Evolutionary conservation across 2,888 invertebrate species (phyloP).

Genomic region (Pyrgus malvae): DNA sequence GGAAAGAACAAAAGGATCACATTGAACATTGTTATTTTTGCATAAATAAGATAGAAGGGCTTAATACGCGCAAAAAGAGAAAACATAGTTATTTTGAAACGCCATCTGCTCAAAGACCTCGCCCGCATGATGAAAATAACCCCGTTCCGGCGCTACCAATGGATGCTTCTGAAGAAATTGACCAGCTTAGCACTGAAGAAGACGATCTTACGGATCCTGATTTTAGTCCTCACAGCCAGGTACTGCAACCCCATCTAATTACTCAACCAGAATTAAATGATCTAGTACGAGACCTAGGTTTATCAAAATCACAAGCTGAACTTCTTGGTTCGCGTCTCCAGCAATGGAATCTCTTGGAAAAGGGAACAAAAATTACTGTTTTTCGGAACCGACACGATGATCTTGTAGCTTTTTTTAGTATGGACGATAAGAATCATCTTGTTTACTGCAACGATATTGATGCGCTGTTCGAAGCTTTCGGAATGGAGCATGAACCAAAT

Average conservation of each 20-base stretch:
- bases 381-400: constrained; percentile 29
- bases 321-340: constrained; percentile 30
- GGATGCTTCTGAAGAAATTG: too few species aligned
- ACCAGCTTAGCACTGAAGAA: too few species aligned
- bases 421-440: constrained; percentile 36
- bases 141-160: too few species aligned
- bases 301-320: constrained; percentile 32
- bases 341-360: constrained; percentile 32
- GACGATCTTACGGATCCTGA: too few species aligned
- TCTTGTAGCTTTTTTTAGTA: constrained; percentile 30
- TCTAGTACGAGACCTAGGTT: constrained; percentile 32
- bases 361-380: constrained; percentile 29
- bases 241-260: constrained; percentile 29
- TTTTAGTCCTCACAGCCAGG: too few species aligned
- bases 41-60: too few species aligned
- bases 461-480: constrained; percentile 36
- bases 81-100: too few species aligned
- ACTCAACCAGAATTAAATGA: constrained; percentile 31
- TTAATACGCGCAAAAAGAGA: too few species aligned
- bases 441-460: constrained; percentile 33
- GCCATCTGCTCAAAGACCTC: too few species aligned
- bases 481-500: constrained; percentile 28
- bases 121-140: too few species aligned
- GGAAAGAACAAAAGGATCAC: too few species aligned
- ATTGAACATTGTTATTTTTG: too few species aligned